Evolutionary conservation across 2,113 vertebrate genomes (phyloP).

Genomic region (Etheostoma cragini): DNA sequence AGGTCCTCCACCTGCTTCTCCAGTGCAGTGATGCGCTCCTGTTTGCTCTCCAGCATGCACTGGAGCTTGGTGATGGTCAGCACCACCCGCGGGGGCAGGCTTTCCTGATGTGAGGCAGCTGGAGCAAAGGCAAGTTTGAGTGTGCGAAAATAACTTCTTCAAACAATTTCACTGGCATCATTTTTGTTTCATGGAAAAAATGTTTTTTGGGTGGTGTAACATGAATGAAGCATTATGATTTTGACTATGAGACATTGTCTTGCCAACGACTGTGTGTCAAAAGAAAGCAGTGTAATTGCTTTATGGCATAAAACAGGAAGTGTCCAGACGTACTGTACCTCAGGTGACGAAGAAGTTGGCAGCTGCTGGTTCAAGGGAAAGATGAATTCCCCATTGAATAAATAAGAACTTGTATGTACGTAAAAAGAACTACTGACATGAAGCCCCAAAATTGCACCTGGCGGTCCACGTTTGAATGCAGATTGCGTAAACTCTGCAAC

Average conservation of each 20-base stretch:
- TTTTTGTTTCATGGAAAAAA: too few relatives aligned
- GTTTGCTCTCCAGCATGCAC: conserved; percentile 82
- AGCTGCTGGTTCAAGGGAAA: not conserved
- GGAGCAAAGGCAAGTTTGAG: not conserved
- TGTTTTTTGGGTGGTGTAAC: not conserved
- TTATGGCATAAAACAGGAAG: not conserved
- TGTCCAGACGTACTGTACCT: not conserved
- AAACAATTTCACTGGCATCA: not conserved
- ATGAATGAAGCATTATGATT: not conserved
- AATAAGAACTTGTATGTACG: not conserved
- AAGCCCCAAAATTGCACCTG: not conserved
- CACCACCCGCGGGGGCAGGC: conserved; percentile 76
- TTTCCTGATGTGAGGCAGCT: conserved; percentile 65
- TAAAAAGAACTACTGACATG: not conserved
- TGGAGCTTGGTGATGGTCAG: conserved; percentile 84
- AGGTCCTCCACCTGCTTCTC: conserved; percentile 84
- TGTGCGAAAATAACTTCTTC: not conserved
- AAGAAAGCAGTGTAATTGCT: not conserved
- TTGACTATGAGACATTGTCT: not conserved
- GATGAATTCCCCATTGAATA: not conserved
- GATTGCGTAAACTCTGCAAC: not conserved
- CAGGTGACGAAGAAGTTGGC: not conserved
- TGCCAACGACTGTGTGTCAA: too few relatives aligned
- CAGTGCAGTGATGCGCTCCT: conserved; percentile 78
- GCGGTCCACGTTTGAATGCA: not conserved